phyloP scores from a whole-genome alignment of 2,113 vertebrate genomes.

The Nothoprocta pentlandii region DNA sequence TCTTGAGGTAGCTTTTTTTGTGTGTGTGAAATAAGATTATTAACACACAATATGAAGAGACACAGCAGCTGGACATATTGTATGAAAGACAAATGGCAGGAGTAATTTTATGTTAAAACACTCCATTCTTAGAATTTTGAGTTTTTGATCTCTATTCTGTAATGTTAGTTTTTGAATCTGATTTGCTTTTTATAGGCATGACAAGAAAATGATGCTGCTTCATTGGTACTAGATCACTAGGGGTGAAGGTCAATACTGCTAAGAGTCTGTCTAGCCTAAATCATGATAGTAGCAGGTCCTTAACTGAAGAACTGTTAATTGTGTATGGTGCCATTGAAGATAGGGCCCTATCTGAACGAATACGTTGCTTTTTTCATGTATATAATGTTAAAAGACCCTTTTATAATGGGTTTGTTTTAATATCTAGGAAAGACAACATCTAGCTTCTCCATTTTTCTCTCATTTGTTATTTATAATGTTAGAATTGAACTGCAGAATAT shows the following conservation, averaged over 20 bases:
- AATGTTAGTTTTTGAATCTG: background rate
- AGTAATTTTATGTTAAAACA: background rate
- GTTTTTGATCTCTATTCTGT: background rate
- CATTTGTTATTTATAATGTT: background rate
- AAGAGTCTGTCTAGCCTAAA: background rate
- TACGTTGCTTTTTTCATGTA: background rate
- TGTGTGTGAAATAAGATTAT: background rate
- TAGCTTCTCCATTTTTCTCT: background rate
- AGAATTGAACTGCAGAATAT: background rate
- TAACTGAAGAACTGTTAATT: slow-evolving; percentile 15
- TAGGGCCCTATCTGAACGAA: background rate
- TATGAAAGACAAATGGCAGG: background rate
- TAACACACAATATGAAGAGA: background rate
- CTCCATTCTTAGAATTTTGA: background rate
- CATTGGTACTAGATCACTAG: background rate
- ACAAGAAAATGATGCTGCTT: background rate
- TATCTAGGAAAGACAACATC: background rate
- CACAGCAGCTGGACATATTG: background rate
- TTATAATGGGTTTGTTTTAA: background rate
- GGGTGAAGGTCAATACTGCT: background rate
- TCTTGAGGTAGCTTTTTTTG: background rate
- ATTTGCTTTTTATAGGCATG: background rate
- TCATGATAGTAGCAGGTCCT: background rate
- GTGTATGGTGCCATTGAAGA: background rate
- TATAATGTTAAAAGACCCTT: background rate